Evolutionary conservation across 2,888 invertebrate genomes (phyloP), one percentile per base, ranked within the genome.

Genomic region (Melangyna quadrimaculata): DNA sequence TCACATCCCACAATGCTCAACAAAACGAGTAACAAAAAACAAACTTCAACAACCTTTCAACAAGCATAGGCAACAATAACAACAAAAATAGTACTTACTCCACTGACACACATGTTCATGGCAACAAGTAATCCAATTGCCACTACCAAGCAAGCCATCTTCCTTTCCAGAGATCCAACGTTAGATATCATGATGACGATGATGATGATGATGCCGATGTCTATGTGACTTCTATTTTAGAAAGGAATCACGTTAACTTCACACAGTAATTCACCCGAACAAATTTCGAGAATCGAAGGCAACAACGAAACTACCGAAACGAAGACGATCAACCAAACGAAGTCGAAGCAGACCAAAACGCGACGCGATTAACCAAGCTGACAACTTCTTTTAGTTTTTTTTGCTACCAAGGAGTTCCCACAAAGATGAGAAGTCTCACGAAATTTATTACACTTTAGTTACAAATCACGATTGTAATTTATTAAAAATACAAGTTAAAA

Each of bases 61-160:
- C 19, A 51, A 24, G 43, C 29, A 55, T 32, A 17, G 55, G n/a
- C n/a, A n/a, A n/a, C n/a, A n/a, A n/a, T n/a, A 45, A 35, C 37
- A 24, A 17, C 14, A 57, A 59, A 65, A 74, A 55, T 24, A 59
- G 69, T 75, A 91, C 92, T 92, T 91, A 92, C 92, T 90, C 91
- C 92, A 91, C 90, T 91, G 90, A 91, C 92, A 90, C 91, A 91
- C 89, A 92, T 91, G 88, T 90, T 90, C 89, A 84, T 84, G 75
- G 90, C 88, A 87, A 90, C 88, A 89, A 91, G 89, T 89, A 91
- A 89, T 89, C 90, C 90, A 88, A 90, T 73, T 63, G 87, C 87
- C 67, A 88, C 71, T 53, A 77, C 72, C 61, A 77, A 75, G 75
- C 83, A 80, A 77, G 87, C 78, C 74, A 87, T 87, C 74, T 87